Percentiles rank a stretch among this genome's conserved stretches.
Evolutionary conservation across 2,797 vertebrate genomes (phyloP).

Genomic region (Martes flavigula): DNA sequence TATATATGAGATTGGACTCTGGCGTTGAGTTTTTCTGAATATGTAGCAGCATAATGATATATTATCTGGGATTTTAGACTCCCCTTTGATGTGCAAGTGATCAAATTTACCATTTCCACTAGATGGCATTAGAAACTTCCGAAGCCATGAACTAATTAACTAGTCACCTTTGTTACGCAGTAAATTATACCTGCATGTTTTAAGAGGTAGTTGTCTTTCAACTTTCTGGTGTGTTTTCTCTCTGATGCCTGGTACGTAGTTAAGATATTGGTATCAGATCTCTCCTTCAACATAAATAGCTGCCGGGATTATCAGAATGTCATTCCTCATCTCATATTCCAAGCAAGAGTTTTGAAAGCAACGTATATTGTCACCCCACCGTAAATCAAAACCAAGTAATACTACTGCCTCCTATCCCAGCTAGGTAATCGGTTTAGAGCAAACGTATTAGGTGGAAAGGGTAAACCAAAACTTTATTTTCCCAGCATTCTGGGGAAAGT

Average conservation of each 20-base stretch:
- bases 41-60: not conserved
- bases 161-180: conserved; percentile 63
- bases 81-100: conserved; percentile 46
- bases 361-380: not conserved
- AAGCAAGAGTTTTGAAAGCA: conserved; percentile 55
- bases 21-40: conserved; percentile 15
- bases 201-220: conserved; percentile 51
- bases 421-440: not conserved
- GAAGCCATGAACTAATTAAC: conserved; percentile 63
- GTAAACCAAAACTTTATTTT: conserved; percentile 19
- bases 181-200: conserved; percentile 61
- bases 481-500: not conserved
- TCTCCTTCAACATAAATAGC: conserved; percentile 46
- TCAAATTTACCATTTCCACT: conserved; percentile 74
- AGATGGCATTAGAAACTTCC: conserved; percentile 79
- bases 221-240: conserved; percentile 52
- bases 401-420: not conserved
- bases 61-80: not conserved
- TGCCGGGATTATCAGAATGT: conserved; percentile 51
- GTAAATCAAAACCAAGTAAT: conserved; percentile 50
- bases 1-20: conserved; percentile 28
- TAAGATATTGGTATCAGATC: conserved; percentile 35
- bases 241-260: not conserved
- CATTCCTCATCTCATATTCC: conserved; percentile 41
- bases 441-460: not conserved